Evolutionary conservation across 2,888 invertebrate genomes (phyloP), one percentile per base, ranked within the genome.

Genomic region (Amphimallon solstitiale): DNA sequence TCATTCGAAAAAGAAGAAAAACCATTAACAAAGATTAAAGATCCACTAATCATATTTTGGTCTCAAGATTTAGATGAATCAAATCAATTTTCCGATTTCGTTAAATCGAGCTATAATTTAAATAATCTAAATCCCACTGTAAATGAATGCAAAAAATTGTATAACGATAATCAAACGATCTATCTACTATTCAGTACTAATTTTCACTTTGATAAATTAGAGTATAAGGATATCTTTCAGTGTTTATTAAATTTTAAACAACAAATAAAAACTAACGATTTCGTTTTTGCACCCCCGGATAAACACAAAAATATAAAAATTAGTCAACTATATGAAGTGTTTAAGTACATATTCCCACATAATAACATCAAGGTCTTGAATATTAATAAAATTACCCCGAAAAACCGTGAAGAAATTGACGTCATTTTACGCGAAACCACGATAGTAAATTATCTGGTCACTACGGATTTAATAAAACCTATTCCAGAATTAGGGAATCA

Each of bases 391-490:
- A 14, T 12, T 1, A 62, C 35, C 2, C 49, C 37, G 3, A n/a
- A 21, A 12, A 37, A 17, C 10, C 34, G 48, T 7, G 70, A 0
- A 67, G 51, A 63, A 62, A 66, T 62, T 21, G 35, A 37, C 40
- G 3, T 37, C 62, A 14, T 66, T n/a, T 19, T 61, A 0, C 1
- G 12, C 52, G 40, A 40, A 51, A 63, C 12, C 51, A 40, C 19
- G 23, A 37, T 21, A 63, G 45, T 21, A 64, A 64, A 52, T 29
- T 63, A 2, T 34, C 63, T 2, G 70, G 72, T 10, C 72, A 73
- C 51, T 56, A 37, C n/a, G 72, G 74, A 6, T 49, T 68, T 2
- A 52, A 70, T 19, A 65, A 54, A 21, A 76, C 73, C 0, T 48
- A 63, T n/a, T 14, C 66, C 10, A 51, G 62, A n/a, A 66, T 76